These are phyloP conservation scores for Drosophila serrata DNA, from an alignment of 1,140 invertebrate species.

Conservation along the genomic window DNA sequence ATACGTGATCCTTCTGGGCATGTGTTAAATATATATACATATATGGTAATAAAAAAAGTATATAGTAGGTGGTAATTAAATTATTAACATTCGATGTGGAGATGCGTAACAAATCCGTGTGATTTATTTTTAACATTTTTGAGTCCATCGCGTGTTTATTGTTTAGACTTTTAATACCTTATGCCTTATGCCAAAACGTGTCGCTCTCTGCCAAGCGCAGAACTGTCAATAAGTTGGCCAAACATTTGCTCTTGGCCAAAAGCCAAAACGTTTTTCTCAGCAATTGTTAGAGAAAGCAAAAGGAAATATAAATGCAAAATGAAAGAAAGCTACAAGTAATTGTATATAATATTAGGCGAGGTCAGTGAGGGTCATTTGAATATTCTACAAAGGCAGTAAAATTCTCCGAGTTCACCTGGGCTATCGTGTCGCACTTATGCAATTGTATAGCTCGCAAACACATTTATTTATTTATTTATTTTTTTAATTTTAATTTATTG, in stretches of 20 bases:
- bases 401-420: slow-evolving; percentile 24
- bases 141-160: slow-evolving; percentile 45
- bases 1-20: slow-evolving; percentile 47
- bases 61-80: slow-evolving; percentile 44
- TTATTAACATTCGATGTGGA: slow-evolving; percentile 31
- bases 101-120: slow-evolving; percentile 14
- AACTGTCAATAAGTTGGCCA: slow-evolving; percentile 38
- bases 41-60: neutral
- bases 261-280: slow-evolving; percentile 29
- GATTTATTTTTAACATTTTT: slow-evolving; percentile 47
- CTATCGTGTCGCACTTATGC: slow-evolving; percentile 43
- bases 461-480: slow-evolving; percentile 16
- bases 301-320: neutral
- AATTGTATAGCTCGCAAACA: slow-evolving; percentile 14
- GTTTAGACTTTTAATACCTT: slow-evolving; percentile 15
- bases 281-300: slow-evolving; percentile 23
- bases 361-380: slow-evolving; percentile 22
- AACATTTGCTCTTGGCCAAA: slow-evolving; percentile 41
- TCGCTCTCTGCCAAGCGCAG: slow-evolving; percentile 3
- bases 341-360: slow-evolving; percentile 22
- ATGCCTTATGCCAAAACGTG: slow-evolving; percentile 40
- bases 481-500: slow-evolving; percentile 19
- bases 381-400: neutral
- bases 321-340: slow-evolving; percentile 21
- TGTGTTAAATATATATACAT: neutral